Conservation (phyloP, 2,113 vertebrate species). For the Ptilorrhoa leucosticta region DNA sequence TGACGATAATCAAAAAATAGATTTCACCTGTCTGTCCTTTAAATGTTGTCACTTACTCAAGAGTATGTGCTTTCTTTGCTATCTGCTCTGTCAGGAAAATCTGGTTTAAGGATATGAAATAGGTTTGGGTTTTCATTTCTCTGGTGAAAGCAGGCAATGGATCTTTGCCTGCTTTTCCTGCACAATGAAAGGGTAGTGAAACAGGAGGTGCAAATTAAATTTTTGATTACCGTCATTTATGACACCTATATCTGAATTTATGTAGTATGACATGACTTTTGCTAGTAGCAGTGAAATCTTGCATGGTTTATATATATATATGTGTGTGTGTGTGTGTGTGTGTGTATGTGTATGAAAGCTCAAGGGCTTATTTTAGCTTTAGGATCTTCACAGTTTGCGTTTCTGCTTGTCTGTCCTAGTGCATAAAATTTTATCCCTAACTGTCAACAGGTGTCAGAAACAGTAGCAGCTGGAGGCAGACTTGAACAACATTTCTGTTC, state of each 20-base stretch:
- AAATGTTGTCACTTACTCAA: background rate
- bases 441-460: conserved; percentile 48
- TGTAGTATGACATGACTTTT: background rate
- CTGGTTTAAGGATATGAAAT: background rate
- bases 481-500: conserved; percentile 18
- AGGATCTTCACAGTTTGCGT: background rate
- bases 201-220: background rate
- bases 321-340: background rate
- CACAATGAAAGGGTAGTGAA: background rate
- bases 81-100: background rate
- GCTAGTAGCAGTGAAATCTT: background rate
- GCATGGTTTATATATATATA: background rate
- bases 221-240: background rate
- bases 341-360: background rate
- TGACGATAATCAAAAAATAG: background rate
- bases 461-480: conserved; percentile 28
- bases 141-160: background rate
- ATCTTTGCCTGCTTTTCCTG: background rate
- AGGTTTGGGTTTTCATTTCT: background rate
- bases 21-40: background rate
- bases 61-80: background rate
- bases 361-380: background rate
- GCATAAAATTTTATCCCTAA: conserved; percentile 32
- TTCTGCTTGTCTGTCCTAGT: background rate
- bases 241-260: background rate